Percentiles rank a stretch among this genome's conserved stretches.
These are phyloP conservation scores for Anthophora plumipes DNA, from an alignment of 2,888 invertebrate species.

Conservation along the genomic window DNA sequence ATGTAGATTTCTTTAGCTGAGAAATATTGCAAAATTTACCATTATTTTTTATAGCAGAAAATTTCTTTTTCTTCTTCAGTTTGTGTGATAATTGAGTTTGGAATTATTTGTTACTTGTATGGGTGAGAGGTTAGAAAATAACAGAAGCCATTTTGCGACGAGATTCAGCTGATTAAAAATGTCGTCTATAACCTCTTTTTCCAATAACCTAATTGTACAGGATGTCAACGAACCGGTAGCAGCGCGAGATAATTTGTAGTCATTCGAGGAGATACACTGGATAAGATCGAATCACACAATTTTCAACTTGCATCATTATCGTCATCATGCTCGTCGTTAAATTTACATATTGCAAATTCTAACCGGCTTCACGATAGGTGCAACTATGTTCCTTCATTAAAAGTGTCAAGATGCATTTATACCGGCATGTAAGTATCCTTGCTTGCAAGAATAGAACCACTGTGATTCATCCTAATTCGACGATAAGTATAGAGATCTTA, in stretches of 20 bases:
- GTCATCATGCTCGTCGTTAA: neutral
- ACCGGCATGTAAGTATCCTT: neutral
- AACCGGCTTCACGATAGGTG: neutral
- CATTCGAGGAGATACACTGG: neutral
- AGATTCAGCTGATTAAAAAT: neutral
- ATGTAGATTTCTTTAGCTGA: no score
- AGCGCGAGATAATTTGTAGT: neutral
- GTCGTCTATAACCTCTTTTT: neutral
- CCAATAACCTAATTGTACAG: neutral
- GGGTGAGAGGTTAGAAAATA: no score
- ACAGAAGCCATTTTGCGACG: no score
- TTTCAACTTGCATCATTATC: neutral
- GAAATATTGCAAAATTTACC: no score
- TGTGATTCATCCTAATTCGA: neutral
- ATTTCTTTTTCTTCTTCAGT: no score
- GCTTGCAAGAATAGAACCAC: neutral
- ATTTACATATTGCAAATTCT: neutral
- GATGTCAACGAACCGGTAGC: neutral
- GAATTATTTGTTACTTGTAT: no score
- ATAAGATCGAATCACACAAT: neutral
- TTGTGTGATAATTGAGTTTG: no score
- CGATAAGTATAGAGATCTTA: neutral
- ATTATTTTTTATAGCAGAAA: no score
- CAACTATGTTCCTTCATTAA: neutral
- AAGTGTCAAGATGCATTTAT: neutral